These are phyloP conservation scores for Equus przewalskii DNA, from an alignment of 2,113 vertebrate species.

Conservation along the genomic window DNA sequence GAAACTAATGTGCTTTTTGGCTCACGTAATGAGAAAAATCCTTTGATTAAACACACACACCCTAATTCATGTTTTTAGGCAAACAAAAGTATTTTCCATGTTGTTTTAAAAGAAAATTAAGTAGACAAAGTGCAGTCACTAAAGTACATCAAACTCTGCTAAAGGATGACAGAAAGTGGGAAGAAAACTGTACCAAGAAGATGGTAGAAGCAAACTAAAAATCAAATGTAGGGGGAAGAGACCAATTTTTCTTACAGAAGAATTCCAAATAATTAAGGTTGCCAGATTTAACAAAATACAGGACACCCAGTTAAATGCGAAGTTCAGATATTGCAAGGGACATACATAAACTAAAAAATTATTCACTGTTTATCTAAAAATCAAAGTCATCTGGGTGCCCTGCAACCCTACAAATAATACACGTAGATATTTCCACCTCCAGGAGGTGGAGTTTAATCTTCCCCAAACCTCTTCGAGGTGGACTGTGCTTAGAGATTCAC, in stretches of 20 bases:
- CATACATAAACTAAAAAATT: neutral
- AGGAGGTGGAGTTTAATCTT: neutral
- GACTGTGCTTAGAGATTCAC: neutral
- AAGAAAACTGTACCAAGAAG: conserved; percentile 29
- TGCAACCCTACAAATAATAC: neutral
- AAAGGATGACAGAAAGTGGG: conserved; percentile 19
- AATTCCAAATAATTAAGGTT: conserved; percentile 45
- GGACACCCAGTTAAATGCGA: neutral
- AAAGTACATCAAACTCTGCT: conserved; percentile 55
- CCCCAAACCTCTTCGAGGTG: neutral
- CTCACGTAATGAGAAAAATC: conserved; percentile 70
- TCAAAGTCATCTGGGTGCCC: neutral
- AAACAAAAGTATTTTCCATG: conserved; percentile 69
- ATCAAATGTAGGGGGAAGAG: neutral
- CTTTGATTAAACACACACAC: conserved; percentile 68
- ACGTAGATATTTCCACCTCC: neutral
- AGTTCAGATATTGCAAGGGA: neutral
- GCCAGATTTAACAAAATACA: conserved; percentile 34
- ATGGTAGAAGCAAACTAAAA: conserved; percentile 15
- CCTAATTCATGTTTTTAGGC: conserved; percentile 57
- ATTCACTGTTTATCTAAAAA: conserved; percentile 31
- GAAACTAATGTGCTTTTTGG: conserved; percentile 75
- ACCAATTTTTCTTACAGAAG: neutral
- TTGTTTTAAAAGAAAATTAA: conserved; percentile 73
- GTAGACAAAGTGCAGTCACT: conserved; percentile 53